These are phyloP conservation scores for Natrix natrix DNA, from an alignment of 2,797 vertebrate genomes.

Conservation along the genomic window DNA sequence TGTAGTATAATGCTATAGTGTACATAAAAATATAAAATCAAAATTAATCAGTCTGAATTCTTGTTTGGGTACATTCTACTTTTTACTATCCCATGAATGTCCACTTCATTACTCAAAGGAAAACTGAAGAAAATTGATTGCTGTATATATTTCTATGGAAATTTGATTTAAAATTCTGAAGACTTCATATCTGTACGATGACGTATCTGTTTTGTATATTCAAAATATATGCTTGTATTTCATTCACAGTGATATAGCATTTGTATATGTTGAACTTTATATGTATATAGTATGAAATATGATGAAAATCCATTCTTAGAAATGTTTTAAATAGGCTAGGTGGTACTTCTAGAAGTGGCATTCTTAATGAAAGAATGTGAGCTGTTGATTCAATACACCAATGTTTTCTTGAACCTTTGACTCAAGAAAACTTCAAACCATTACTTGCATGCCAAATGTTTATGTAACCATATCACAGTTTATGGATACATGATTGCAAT, in stretches of 20 bases:
- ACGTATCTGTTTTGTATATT: background rate
- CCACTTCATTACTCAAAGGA: background rate
- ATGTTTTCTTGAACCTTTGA: background rate
- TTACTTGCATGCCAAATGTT: background rate
- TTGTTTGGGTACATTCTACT: background rate
- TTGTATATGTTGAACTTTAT: background rate
- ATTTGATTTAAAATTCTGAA: background rate
- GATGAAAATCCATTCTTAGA: background rate
- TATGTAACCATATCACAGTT: conserved; percentile 11
- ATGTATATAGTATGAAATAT: background rate
- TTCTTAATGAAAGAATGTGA: background rate
- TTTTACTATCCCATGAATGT: background rate
- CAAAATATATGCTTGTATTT: background rate
- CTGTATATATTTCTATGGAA: background rate
- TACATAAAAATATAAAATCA: background rate
- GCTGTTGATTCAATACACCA: background rate
- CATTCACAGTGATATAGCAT: background rate
- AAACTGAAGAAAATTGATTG: background rate
- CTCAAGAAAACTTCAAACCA: background rate
- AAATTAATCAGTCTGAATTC: background rate
- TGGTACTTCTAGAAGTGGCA: background rate
- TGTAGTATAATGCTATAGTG: background rate
- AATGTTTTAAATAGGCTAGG: background rate
- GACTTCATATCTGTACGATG: background rate
- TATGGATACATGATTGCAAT: background rate